Base-by-base conservation (phyloP, 1,140 invertebrate genomes). In the Aphis gossypii region DNA sequence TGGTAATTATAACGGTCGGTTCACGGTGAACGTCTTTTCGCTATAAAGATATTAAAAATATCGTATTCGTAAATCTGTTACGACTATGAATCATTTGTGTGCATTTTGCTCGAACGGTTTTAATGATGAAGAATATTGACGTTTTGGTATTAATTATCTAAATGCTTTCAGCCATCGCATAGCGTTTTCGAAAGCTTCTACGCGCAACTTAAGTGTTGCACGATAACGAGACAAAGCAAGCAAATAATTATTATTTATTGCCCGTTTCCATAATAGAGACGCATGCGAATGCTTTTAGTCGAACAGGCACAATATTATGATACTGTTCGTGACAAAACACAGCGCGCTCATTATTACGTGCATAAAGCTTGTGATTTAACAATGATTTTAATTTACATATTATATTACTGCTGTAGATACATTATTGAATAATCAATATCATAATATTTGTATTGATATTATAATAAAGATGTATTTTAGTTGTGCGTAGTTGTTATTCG, bases 161-260 rank as follows among this genome's bases (percentile, higher is more conserved):
- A 76, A 76, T 76, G 60, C 60, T n/a, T 76, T 76, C 30, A 76
- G 60, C 60, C 60, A 2, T 35, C 60, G 60, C n/a, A 14, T 76
- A n/a, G 8, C 30, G 14, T 76, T 76, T 35, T 76, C n/a, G 14
- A 76, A 76, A 76, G 60, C 60, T 76, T 76, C 60, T n/a, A 76
- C 60, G 14, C 60, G n/a, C 60, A 76, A 76, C 14, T n/a, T 76
- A 6, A 76, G 60, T 76, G 60, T 76, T 76, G n/a, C n/a, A 76
- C n/a, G 60, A n/a, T 76, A 18, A 76, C 60, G n/a, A 76, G 60
- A 76, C 60, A 76, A 76, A 76, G 60, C 60, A 76, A 76, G 60
- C 60, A 76, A 76, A 76, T 76, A 76, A 76, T 76, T 76, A 76
- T n/a, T 76, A 76, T n/a, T 76, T 76, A 76, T 76, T 76, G 60